A percentile compares a stretch with the other conserved stretches of the same genome.
Evolutionary conservation across 2,113 vertebrate genomes (phyloP).

Genomic region (Micromys minutus): DNA sequence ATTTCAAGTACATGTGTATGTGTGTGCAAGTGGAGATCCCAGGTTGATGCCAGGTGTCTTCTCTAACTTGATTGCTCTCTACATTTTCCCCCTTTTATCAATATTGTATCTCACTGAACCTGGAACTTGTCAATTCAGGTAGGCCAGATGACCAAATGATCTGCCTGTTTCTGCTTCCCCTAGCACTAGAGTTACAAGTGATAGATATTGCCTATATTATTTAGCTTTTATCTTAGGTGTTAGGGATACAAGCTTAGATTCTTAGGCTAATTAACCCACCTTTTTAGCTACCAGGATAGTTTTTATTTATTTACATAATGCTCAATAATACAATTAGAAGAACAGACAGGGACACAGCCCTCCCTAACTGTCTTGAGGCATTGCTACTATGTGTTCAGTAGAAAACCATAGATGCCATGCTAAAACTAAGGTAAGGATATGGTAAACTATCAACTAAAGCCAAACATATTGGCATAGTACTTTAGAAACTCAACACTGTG

Average conservation of each 20-base stretch:
- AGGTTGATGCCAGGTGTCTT: background rate
- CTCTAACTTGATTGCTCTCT: background rate
- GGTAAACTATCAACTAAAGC: conserved; percentile 76
- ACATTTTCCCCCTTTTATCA: background rate
- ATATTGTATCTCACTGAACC: background rate
- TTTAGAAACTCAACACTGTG: conserved; percentile 93
- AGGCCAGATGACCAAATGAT: background rate
- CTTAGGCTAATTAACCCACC: background rate
- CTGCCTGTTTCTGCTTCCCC: background rate
- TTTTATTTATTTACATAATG: background rate
- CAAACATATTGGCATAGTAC: conserved; percentile 91
- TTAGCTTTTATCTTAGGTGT: background rate
- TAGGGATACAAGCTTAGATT: background rate
- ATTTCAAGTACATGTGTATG: background rate
- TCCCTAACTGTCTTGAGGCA: background rate
- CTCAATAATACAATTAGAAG: background rate
- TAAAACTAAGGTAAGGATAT: conserved; percentile 18
- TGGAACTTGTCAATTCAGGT: background rate
- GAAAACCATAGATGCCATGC: background rate
- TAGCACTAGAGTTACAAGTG: background rate
- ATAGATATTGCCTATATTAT: rapidly evolving
- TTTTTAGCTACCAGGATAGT: background rate
- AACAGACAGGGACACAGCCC: background rate
- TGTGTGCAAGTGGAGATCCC: too few relatives aligned
- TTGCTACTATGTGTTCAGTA: background rate